Percentiles rank a stretch among this genome's conserved stretches.
Conservation (phyloP, 2,797 vertebrate genomes). For the Malacoraja senta region DNA sequence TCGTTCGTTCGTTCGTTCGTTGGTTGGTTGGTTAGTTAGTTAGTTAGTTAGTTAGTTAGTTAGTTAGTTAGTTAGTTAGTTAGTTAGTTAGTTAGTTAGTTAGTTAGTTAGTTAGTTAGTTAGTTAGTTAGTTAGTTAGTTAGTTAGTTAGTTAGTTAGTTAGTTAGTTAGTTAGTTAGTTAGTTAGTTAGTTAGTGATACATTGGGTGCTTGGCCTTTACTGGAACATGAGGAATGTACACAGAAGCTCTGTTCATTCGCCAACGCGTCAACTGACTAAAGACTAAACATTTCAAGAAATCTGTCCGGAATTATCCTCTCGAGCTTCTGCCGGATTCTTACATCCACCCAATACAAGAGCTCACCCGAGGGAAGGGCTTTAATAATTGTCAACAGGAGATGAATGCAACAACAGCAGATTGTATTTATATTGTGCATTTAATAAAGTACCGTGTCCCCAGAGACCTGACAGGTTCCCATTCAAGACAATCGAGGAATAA, state of each 20-base stretch:
- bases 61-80: too few species aligned
- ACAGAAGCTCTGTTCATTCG: background rate
- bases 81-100: too few species aligned
- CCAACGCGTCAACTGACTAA: background rate
- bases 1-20: too few species aligned
- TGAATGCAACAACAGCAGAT: background rate
- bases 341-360: background rate
- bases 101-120: too few species aligned
- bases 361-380: background rate
- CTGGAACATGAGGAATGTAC: background rate
- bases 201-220: background rate
- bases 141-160: too few species aligned
- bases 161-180: too few species aligned
- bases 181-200: background rate
- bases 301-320: background rate
- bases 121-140: too few species aligned
- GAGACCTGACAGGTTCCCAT: background rate
- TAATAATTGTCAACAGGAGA: background rate
- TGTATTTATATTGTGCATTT: background rate
- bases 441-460: background rate
- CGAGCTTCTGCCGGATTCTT: background rate
- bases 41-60: too few species aligned
- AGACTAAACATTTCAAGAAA: background rate
- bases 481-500: background rate
- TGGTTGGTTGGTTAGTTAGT: too few species aligned